Percentiles rank a stretch among this genome's conserved stretches.
phyloP scores from a whole-genome alignment of 2,888 invertebrate species.

The Tenodera sinensis region DNA sequence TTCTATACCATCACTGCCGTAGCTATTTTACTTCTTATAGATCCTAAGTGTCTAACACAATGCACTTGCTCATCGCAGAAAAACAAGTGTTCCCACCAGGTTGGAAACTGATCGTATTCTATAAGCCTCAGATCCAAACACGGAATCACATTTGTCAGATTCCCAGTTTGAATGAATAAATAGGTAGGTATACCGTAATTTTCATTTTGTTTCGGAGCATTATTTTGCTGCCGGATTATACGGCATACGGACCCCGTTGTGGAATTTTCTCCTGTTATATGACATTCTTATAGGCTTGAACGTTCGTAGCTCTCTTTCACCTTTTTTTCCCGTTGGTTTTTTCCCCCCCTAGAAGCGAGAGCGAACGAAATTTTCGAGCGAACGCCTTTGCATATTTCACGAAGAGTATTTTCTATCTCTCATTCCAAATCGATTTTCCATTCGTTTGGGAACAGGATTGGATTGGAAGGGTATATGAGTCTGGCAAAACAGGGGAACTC shows the following conservation, averaged over 20 bases:
- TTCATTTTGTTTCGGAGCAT: too few species aligned
- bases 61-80: too few species aligned
- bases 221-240: background rate
- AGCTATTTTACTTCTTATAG: too few species aligned
- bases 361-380: conserved; percentile 1
- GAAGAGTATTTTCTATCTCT: conserved; percentile 10
- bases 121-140: too few species aligned
- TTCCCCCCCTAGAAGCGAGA: background rate
- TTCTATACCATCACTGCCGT: too few species aligned
- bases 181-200: too few species aligned
- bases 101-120: too few species aligned
- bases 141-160: too few species aligned
- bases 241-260: background rate
- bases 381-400: background rate
- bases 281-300: background rate
- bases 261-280: background rate
- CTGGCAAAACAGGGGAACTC: background rate
- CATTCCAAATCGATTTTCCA: conserved; percentile 14
- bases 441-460: conserved; percentile 7
- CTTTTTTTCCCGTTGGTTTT: background rate
- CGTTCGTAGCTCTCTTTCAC: background rate
- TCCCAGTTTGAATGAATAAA: too few species aligned
- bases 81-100: too few species aligned
- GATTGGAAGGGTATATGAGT: background rate
- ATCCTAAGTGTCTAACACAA: too few species aligned